Evolutionary conservation across 2,888 invertebrate genomes (phyloP), one percentile per base, ranked within the genome.

Genomic region (Eudasyphora cyanicolor): DNA sequence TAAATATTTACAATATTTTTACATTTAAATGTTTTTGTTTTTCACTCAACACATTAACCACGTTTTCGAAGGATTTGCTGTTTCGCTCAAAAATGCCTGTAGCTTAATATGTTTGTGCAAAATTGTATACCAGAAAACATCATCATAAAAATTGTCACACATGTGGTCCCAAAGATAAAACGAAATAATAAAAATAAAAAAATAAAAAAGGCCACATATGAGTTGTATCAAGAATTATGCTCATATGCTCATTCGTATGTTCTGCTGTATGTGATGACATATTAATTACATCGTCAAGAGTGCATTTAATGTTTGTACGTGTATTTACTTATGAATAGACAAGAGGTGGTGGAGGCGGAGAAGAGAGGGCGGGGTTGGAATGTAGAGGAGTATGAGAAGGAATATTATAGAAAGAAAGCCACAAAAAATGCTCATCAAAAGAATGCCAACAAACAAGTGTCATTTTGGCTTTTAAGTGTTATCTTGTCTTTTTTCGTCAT

Each of bases 231-330:
- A 32, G 12, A 64, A 64, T 64, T 64, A 64, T 64, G 64, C 8
- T 64, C 1, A 14, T 45, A n/a, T 45, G 45, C 10, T 35, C 10
- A 35, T 35, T 7, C 10, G 35, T 35, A 7, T 35, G 45, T 57
- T 24, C 10, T 27, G 54, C 27, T 27, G 24, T 14, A 8, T 32
- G 35, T 70, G 71, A 71, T 54, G 71, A 71, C 51, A 54, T 32
- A 71, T 71, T 71, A 71, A 71, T 71, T 71, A 54, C 71, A 71
- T 71, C 27, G 32, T 35, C 71, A 21, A 71, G 19, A 51, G 29
- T 17, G 35, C 35, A 29, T 32, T 62, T 62, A 8, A 35, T 62
- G 62, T 29, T 2, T 17, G 24, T 17, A 6, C 60, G 29, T 57
- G 7, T 14, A 27, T 57, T 10, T 27, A 27, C 27, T 24, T 4